Evolutionary conservation across 2,797 vertebrate species (phyloP).

Genomic region (Acestrorhynchus altus): DNA sequence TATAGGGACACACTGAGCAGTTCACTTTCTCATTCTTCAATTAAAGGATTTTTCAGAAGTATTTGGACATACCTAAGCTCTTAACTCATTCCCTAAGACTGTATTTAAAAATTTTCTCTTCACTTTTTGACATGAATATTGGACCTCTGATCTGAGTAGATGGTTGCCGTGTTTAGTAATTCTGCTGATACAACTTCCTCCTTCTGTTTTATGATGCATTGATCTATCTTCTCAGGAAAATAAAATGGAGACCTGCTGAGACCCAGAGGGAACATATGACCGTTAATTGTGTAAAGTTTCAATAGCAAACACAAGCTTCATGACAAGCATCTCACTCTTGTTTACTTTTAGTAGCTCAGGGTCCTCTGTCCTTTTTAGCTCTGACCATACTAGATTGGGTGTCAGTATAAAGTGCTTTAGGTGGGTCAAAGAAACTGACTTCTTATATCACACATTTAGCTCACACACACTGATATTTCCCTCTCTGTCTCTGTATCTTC

Average conservation of each 20-base stretch:
- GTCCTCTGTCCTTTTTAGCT: background rate
- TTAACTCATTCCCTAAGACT: background rate
- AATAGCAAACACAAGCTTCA: background rate
- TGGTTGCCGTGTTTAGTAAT: background rate
- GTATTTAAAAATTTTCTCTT: background rate
- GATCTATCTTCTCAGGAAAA: background rate
- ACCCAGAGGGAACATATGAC: background rate
- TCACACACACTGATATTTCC: background rate
- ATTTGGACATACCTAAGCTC: background rate
- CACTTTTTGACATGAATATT: background rate
- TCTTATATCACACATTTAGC: background rate
- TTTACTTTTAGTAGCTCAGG: background rate
- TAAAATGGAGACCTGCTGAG: background rate
- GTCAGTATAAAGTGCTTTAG: background rate
- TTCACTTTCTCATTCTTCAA: background rate
- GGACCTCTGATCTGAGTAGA: background rate
- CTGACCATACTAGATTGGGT: background rate
- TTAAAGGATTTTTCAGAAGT: background rate
- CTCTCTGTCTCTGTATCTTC: constrained; percentile 35
- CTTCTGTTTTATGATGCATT: background rate
- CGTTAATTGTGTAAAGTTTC: background rate
- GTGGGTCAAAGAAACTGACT: background rate
- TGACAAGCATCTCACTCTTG: background rate
- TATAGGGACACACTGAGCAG: background rate
- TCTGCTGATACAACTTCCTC: background rate